These are phyloP conservation scores for Octodon degus DNA, from an alignment of 2,113 vertebrate genomes.

Conservation along the genomic window DNA sequence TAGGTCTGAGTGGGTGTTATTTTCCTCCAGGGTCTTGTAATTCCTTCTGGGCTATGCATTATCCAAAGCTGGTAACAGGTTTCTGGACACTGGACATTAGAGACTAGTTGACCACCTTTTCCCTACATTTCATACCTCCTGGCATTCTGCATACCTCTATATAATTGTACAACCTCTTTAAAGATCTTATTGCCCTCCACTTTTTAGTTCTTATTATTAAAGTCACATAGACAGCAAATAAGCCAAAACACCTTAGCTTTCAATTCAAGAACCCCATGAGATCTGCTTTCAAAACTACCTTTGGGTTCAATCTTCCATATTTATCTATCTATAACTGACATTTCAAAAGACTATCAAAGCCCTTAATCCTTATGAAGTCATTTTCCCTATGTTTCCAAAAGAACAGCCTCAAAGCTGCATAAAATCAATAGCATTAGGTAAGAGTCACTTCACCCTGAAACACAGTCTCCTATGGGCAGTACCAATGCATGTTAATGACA, in stretches of 20 bases:
- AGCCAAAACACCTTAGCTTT: neutral
- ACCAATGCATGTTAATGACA: neutral
- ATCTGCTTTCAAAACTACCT: neutral
- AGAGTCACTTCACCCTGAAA: neutral
- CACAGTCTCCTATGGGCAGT: neutral
- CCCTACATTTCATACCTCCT: neutral
- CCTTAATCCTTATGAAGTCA: neutral
- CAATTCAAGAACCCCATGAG: neutral
- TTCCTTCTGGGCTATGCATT: neutral
- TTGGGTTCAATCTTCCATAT: neutral
- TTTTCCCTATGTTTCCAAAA: neutral
- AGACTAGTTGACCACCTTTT: neutral
- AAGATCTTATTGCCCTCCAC: neutral
- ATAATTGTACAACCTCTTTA: neutral
- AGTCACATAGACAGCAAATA: neutral
- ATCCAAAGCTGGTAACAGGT: neutral
- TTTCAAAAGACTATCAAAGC: neutral
- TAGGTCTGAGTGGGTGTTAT: neutral
- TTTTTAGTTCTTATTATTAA: neutral
- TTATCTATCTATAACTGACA: neutral
- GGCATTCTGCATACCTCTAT: neutral
- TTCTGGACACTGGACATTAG: neutral
- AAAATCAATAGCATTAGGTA: neutral
- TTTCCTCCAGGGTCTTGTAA: neutral
- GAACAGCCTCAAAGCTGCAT: neutral